These are phyloP conservation scores for Pantherophis alleghaniensis DNA, from an alignment of 2,797 vertebrate species.

Conservation along the genomic window DNA sequence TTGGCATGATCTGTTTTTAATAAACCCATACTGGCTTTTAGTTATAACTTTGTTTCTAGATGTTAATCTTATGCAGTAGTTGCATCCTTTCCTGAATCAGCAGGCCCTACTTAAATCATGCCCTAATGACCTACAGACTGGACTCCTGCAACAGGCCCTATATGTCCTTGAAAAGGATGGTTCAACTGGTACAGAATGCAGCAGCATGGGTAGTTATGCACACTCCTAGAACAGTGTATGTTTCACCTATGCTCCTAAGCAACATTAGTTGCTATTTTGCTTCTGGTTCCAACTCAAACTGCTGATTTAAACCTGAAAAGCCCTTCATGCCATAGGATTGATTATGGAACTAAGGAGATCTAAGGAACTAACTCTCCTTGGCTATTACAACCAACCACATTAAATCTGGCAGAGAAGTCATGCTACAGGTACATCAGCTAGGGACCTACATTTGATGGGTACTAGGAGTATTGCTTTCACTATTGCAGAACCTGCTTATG, in stretches of 20 bases:
- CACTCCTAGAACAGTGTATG: background rate
- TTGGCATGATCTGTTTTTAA: no score
- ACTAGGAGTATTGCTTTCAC: background rate
- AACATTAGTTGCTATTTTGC: background rate
- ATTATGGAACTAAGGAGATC: background rate
- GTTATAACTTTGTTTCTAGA: no score
- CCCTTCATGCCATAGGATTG: background rate
- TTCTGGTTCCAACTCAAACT: background rate
- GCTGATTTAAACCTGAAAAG: background rate
- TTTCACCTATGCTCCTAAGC: background rate
- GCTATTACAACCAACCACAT: background rate
- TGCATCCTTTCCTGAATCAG: background rate
- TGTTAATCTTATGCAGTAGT: no score
- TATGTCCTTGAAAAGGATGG: background rate
- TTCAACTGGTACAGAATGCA: background rate
- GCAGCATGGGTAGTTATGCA: background rate
- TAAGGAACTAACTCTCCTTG: background rate
- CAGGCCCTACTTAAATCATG: background rate
- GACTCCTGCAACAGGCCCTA: background rate
- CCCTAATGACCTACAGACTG: background rate
- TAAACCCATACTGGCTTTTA: no score
- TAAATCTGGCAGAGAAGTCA: background rate
- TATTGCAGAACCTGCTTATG: background rate
- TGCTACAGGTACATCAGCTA: background rate
- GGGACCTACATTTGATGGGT: background rate